Conservation (phyloP, 2,797 vertebrate species). For the Chaetodon trifasciatus region DNA sequence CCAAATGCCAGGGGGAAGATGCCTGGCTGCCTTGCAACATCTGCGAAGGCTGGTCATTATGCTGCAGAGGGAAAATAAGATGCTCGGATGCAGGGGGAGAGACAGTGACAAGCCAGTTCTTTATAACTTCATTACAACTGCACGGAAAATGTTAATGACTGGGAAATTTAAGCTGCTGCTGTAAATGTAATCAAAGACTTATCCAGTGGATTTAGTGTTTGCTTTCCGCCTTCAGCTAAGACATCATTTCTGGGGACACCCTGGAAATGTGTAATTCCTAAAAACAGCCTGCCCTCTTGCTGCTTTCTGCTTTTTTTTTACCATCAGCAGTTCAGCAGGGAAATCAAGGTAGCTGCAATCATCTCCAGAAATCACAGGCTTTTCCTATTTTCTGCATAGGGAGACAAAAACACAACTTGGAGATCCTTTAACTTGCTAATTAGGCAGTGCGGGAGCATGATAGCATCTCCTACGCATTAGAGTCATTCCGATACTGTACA, state of each 20-base stretch:
- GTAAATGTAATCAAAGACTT: slow-evolving; percentile 50
- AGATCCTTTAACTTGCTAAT: slow-evolving; percentile 65
- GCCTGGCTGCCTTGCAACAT: slow-evolving; percentile 43
- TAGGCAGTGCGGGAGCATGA: slow-evolving; percentile 30
- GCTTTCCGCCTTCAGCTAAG: slow-evolving; percentile 24
- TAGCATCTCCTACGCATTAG: slow-evolving; percentile 46
- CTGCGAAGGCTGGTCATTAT: slow-evolving; percentile 46
- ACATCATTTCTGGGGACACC: slow-evolving; percentile 38
- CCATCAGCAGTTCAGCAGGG: slow-evolving; percentile 38
- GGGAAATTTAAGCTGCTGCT: slow-evolving; percentile 25
- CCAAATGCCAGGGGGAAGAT: slow-evolving; percentile 48
- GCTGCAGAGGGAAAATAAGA: slow-evolving; percentile 47
- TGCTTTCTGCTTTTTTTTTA: not conserved
- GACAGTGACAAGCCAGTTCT: slow-evolving; percentile 33
- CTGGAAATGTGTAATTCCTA: slow-evolving; percentile 19
- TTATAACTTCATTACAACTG: slow-evolving; percentile 43
- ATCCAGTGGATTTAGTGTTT: slow-evolving; percentile 25
- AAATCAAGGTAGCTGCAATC: slow-evolving; percentile 60
- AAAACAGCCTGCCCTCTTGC: slow-evolving; percentile 38
- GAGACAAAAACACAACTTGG: slow-evolving; percentile 55
- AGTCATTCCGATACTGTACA: slow-evolving; percentile 48
- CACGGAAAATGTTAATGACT: slow-evolving; percentile 36
- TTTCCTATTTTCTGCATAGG: slow-evolving; percentile 59
- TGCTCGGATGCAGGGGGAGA: slow-evolving; percentile 19
- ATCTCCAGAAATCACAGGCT: slow-evolving; percentile 46